A percentile compares a stretch with the other conserved stretches of the same genome.
phyloP scores from a whole-genome alignment of 2,113 vertebrate species.

The Cygnus buccinator region DNA sequence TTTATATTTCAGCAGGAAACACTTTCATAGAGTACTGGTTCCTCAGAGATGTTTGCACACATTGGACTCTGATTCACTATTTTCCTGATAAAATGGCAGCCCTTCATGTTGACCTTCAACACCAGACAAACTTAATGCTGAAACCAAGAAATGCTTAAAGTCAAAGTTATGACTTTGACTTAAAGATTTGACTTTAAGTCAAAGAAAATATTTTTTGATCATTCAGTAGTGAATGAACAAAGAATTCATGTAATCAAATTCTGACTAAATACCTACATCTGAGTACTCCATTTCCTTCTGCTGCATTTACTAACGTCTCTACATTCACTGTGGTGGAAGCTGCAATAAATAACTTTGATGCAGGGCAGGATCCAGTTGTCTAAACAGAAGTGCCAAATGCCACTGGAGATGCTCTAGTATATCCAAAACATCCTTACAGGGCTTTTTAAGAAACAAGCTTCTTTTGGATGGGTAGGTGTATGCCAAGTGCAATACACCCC shows the following conservation, averaged over 20 bases:
- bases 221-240: background rate
- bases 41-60: background rate
- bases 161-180: background rate
- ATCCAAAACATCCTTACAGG: background rate
- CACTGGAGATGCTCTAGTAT: background rate
- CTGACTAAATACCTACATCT: background rate
- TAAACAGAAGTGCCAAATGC: background rate
- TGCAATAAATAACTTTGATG: background rate
- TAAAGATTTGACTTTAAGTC: background rate
- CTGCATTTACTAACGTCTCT: background rate
- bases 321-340: background rate
- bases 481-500: accelerated
- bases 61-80: background rate
- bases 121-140: background rate
- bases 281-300: background rate
- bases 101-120: background rate
- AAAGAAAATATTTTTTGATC: background rate
- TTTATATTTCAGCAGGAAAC: background rate
- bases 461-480: background rate
- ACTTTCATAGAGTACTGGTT: background rate
- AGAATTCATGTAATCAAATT: background rate
- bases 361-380: background rate
- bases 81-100: background rate
- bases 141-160: background rate
- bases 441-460: background rate